Conservation (phyloP, 2,797 vertebrate species). For the Borostomias antarcticus region DNA sequence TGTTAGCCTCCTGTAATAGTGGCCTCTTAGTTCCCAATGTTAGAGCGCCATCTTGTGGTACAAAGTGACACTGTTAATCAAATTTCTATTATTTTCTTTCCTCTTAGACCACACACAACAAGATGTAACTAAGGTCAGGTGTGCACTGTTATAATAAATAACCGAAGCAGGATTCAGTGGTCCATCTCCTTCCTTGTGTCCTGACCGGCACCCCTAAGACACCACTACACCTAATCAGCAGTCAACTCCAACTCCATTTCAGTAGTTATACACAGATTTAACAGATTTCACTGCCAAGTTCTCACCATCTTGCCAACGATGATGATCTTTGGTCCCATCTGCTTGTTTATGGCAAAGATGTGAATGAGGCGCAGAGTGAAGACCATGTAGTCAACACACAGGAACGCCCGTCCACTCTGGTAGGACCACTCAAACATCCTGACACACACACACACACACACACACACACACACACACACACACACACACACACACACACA, state of each 20-base stretch:
- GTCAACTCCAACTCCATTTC: too few relatives aligned
- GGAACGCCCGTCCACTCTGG: too few relatives aligned
- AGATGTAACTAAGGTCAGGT: not conserved
- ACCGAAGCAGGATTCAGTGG: not conserved
- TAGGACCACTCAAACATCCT: too few relatives aligned
- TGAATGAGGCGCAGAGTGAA: conserved; percentile 75
- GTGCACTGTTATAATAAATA: not conserved
- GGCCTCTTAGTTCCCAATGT: too few relatives aligned
- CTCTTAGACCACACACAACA: too few relatives aligned
- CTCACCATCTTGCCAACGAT: conserved; percentile 92
- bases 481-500: conserved; percentile 16
- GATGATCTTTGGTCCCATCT: conserved; percentile 91
- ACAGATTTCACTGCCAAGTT: not conserved
- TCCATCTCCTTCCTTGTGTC: not conserved
- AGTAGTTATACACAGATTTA: not conserved
- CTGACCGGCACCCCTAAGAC: too few relatives aligned
- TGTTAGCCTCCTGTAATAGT: too few relatives aligned
- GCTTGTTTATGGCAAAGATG: conserved; percentile 89
- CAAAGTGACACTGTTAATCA: too few relatives aligned
- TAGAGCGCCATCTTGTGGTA: too few relatives aligned
- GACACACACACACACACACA: too few relatives aligned
- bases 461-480: not conserved
- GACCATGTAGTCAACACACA: not conserved
- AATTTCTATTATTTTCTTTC: too few relatives aligned
- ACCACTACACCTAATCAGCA: too few relatives aligned